A percentile compares a stretch with the other conserved stretches of the same genome.
These are phyloP conservation scores for Brotogeris chrysoptera DNA, from an alignment of 2,797 vertebrate species.

Conservation along the genomic window DNA sequence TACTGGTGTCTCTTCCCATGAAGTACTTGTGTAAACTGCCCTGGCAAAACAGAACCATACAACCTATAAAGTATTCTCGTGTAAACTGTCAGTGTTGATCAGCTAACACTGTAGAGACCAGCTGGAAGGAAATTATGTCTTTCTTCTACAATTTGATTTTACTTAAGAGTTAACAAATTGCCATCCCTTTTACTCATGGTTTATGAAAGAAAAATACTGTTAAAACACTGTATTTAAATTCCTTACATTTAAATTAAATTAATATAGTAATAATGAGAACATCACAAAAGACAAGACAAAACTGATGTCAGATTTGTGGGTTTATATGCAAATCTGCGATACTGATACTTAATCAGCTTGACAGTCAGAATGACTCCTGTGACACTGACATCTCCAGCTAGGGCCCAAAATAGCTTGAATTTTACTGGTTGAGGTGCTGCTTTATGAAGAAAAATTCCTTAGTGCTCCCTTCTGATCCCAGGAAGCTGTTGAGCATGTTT, in stretches of 20 bases:
- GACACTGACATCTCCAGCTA: background rate
- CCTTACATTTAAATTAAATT: background rate
- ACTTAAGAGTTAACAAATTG: background rate
- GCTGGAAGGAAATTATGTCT: background rate
- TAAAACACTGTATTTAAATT: background rate
- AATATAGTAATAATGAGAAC: background rate
- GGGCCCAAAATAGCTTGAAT: background rate
- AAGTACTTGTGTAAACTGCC: background rate
- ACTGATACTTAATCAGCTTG: background rate
- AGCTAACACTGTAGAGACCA: background rate
- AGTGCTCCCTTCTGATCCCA: background rate
- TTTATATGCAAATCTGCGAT: background rate
- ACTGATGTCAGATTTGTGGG: background rate
- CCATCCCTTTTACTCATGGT: background rate
- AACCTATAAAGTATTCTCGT: background rate
- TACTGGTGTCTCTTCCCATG: background rate
- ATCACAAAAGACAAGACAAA: background rate
- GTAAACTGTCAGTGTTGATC: background rate
- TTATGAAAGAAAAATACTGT: background rate
- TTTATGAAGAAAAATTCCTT: background rate
- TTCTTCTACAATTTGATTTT: background rate
- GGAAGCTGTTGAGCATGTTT: background rate
- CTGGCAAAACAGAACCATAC: background rate
- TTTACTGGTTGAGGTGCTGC: background rate
- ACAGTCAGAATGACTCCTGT: background rate